Percentiles rank a stretch among this genome's conserved stretches.
Conservation (phyloP, 2,888 invertebrate species). For the Saturnia japonica region DNA sequence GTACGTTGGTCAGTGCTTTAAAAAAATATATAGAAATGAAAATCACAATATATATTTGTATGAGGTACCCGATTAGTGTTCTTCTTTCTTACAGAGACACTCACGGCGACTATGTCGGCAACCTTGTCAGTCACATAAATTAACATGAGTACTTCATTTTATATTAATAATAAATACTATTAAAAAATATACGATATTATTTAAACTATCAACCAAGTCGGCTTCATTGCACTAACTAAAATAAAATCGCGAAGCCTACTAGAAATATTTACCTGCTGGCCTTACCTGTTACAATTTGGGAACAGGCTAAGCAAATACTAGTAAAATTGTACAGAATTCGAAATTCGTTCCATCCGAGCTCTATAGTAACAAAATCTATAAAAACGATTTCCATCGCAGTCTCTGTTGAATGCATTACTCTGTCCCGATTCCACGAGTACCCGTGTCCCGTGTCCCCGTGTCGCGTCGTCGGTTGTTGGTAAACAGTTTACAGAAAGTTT, state of each 20-base stretch:
- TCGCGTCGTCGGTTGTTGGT: background rate
- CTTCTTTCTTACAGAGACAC: background rate
- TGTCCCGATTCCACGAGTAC: background rate
- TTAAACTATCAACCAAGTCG: background rate
- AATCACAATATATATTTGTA: too few relatives aligned
- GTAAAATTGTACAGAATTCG: too few relatives aligned
- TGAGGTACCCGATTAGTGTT: too few relatives aligned
- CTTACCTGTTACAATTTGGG: too few relatives aligned
- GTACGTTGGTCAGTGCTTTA: too few relatives aligned
- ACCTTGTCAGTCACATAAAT: background rate
- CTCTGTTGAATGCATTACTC: background rate
- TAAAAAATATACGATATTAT: background rate
- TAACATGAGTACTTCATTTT: background rate
- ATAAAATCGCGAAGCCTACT: background rate
- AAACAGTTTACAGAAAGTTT: slow-evolving; percentile 1
- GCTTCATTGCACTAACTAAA: background rate
- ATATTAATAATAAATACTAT: too few relatives aligned
- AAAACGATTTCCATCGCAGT: background rate
- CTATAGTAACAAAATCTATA: background rate
- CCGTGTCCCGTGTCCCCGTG: too few relatives aligned
- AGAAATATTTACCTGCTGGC: background rate
- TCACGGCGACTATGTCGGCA: background rate
- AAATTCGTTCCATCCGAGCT: too few relatives aligned
- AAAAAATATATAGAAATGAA: too few relatives aligned
- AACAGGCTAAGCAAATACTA: too few relatives aligned